These are phyloP conservation scores for Heliconius himera DNA, from an alignment of 1,140 invertebrate species.

Conservation along the genomic window DNA sequence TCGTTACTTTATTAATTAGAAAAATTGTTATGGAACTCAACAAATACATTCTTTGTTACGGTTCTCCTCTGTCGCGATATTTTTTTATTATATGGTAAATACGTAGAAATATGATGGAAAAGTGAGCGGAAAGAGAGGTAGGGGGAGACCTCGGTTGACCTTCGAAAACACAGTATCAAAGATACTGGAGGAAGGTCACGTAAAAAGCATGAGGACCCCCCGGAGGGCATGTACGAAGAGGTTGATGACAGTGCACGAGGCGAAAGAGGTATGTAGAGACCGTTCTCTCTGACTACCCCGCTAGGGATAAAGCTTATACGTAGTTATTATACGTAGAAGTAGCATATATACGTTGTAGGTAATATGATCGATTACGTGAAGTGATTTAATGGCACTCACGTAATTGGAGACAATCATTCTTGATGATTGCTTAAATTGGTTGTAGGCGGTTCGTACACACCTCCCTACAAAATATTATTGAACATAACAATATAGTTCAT, in stretches of 20 bases:
- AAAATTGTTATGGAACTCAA: constrained; percentile 12
- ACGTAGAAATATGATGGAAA: too few species aligned
- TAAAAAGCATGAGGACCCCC: too few species aligned
- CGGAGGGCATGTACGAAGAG: too few species aligned
- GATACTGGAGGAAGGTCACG: too few species aligned
- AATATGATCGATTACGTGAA: constrained; percentile 31
- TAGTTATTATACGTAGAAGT: not conserved
- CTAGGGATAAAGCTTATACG: too few species aligned
- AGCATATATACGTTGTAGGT: constrained; percentile 10
- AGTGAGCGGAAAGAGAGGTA: too few species aligned
- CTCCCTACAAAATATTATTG: constrained; percentile 36
- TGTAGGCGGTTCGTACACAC: constrained; percentile 58
- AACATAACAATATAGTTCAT: constrained; percentile 5
- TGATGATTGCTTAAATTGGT: constrained; percentile 71
- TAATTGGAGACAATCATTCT: constrained; percentile 63
- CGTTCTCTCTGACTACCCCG: too few species aligned
- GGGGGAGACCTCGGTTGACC: too few species aligned
- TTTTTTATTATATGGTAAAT: not conserved
- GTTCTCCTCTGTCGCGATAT: not conserved
- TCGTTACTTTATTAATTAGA: constrained; percentile 39
- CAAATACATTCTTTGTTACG: constrained; percentile 4
- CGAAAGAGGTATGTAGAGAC: too few species aligned
- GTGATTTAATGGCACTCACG: constrained; percentile 41
- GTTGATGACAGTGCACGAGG: too few species aligned
- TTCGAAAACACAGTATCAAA: too few species aligned